Percentiles rank a stretch among this genome's conserved stretches.
phyloP scores from a whole-genome alignment of 30 jellyfish, hydroid and myxozoan genomes.

The Euphysa ruthae region DNA sequence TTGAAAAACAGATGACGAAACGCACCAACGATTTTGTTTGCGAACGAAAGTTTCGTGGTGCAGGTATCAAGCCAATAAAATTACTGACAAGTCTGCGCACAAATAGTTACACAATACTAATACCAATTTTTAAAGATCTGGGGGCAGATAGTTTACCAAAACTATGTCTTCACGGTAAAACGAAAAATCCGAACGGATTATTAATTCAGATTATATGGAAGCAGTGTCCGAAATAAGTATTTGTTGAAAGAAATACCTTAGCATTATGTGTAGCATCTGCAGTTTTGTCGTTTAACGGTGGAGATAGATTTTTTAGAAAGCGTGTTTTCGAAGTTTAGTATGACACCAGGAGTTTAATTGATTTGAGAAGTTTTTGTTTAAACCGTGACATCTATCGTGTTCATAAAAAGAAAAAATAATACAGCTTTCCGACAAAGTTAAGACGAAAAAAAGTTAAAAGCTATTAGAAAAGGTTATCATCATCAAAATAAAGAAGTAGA shows the following conservation, averaged over 20 bases:
- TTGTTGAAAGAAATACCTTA: neutral
- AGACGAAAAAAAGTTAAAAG: too few species aligned
- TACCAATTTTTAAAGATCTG: neutral
- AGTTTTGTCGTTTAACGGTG: too few species aligned
- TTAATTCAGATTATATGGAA: conserved; percentile 14
- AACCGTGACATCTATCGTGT: neutral
- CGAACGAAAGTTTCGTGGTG: conserved; percentile 10
- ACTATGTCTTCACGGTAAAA: conserved; percentile 13
- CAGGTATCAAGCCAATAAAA: conserved; percentile 18
- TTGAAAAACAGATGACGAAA: too few species aligned
- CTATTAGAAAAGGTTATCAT: too few species aligned
- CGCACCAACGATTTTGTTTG: conserved; percentile 2
- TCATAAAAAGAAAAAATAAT: neutral
- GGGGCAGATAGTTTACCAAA: neutral
- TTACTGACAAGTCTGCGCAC: conserved; percentile 10
- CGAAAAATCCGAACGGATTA: conserved; percentile 5
- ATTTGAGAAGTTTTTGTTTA: neutral
- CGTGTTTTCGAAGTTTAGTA: too few species aligned
- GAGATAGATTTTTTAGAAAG: too few species aligned
- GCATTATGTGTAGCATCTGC: neutral
- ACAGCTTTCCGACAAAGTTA: neutral
- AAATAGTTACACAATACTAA: neutral
- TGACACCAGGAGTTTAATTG: neutral
- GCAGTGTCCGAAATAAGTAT: too few species aligned
- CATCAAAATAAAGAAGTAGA: too few species aligned